phyloP scores from a whole-genome alignment of 2,113 vertebrate genomes.

The Herpailurus yagouaroundi region DNA sequence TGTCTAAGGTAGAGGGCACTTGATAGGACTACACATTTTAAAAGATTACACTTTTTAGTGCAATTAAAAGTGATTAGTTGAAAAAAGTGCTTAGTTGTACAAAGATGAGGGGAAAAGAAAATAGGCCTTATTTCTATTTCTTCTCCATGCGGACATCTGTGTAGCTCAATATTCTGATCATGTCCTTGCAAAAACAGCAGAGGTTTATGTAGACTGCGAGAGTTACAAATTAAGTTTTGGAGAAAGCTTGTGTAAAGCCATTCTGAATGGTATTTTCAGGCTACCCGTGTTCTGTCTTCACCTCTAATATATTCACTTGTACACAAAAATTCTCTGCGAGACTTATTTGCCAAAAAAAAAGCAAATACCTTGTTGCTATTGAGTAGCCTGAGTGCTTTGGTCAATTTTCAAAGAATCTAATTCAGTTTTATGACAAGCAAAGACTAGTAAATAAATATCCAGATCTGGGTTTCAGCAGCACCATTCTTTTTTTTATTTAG shows the following conservation, averaged over 20 bases:
- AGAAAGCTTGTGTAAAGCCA: not conserved
- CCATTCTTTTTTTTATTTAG: not conserved
- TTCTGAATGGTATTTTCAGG: not conserved
- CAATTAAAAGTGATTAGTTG: conserved; percentile 26
- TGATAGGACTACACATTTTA: not conserved
- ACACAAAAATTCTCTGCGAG: not conserved
- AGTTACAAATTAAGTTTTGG: not conserved
- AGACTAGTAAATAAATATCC: not conserved
- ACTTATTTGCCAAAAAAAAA: not conserved
- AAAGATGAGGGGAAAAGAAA: not conserved
- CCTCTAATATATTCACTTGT: not conserved
- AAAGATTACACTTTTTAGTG: not conserved
- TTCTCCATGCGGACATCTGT: not conserved
- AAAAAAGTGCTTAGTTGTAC: not conserved
- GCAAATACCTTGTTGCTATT: not conserved
- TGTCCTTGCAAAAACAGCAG: not conserved
- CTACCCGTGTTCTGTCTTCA: not conserved
- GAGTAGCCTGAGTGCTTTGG: not conserved
- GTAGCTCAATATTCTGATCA: not conserved
- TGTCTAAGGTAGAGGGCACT: not conserved
- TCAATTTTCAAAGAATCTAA: conserved; percentile 48
- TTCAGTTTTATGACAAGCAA: conserved; percentile 27
- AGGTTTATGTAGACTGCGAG: not conserved
- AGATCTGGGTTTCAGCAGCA: not conserved
- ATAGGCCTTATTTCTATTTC: not conserved